Evolutionary conservation across 2,888 invertebrate species (phyloP).

Genomic region (Drosophila birchii): DNA sequence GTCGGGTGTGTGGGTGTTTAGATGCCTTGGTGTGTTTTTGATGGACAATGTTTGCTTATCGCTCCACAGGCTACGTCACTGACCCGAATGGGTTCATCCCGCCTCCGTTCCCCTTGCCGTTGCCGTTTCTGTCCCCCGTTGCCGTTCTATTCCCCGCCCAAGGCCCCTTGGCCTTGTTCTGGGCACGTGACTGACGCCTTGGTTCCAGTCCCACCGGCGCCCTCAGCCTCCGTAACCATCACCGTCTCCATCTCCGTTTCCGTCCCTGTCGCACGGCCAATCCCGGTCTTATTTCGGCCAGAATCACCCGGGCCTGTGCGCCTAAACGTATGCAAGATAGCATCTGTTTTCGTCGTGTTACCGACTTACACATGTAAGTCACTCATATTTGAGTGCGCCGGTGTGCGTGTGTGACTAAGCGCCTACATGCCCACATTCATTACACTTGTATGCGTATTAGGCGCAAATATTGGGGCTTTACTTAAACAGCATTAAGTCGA

Average conservation of each 20-base stretch:
- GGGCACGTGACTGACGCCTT: slow-evolving; percentile 71
- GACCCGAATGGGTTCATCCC: slow-evolving; percentile 33
- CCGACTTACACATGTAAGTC: slow-evolving; percentile 79
- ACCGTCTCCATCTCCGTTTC: background rate
- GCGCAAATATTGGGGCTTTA: slow-evolving; percentile 79
- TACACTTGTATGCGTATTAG: slow-evolving; percentile 80
- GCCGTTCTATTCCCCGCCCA: background rate
- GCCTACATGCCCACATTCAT: slow-evolving; percentile 75
- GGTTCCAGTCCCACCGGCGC: slow-evolving; percentile 25
- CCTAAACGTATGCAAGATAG: slow-evolving; percentile 77
- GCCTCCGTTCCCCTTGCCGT: slow-evolving; percentile 1
- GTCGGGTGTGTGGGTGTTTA: slow-evolving; percentile 17
- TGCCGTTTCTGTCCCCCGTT: no score
- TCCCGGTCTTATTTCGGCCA: slow-evolving; percentile 25
- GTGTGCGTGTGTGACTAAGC: slow-evolving; percentile 50
- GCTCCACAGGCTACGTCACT: slow-evolving; percentile 50
- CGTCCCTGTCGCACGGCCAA: background rate
- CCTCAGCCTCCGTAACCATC: background rate
- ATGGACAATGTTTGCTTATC: slow-evolving; percentile 79
- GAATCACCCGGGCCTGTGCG: slow-evolving; percentile 38
- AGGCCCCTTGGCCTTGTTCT: slow-evolving; percentile 5
- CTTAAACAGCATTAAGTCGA: slow-evolving; percentile 80
- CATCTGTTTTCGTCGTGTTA: slow-evolving; percentile 79
- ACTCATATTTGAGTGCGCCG: slow-evolving; percentile 63
- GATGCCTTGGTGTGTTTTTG: slow-evolving; percentile 72